These are phyloP conservation scores for Lagenorhynchus albirostris DNA, from an alignment of 2,113 vertebrate genomes.

Conservation along the genomic window DNA sequence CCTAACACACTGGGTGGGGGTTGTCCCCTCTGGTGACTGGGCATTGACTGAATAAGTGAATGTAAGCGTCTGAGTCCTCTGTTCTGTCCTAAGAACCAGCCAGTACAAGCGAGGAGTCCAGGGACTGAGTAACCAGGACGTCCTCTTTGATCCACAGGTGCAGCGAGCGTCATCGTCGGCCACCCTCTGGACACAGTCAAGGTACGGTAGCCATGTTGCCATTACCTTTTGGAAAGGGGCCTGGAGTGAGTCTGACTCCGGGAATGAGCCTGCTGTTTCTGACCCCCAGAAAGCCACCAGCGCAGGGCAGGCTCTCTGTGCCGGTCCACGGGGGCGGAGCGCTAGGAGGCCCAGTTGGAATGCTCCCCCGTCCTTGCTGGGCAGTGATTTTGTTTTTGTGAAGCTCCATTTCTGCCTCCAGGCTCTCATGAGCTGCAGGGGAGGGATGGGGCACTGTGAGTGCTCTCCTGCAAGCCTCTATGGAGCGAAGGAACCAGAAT, in stretches of 20 bases:
- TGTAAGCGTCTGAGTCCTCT: not conserved
- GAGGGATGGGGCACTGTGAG: not conserved
- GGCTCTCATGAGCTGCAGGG: not conserved
- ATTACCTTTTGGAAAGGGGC: not conserved
- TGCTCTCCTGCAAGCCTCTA: not conserved
- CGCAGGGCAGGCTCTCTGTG: not conserved
- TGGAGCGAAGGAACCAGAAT: not conserved
- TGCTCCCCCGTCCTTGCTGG: not conserved
- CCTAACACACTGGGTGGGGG: not conserved
- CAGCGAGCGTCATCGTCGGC: slow-evolving; percentile 83
- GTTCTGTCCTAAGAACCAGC: not conserved
- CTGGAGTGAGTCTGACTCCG: not conserved
- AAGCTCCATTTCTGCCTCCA: not conserved
- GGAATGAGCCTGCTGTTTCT: not conserved
- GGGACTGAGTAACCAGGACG: not conserved
- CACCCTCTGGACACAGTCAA: slow-evolving; percentile 88
- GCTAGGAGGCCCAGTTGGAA: not conserved
- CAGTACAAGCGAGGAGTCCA: not conserved
- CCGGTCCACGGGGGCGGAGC: not conserved
- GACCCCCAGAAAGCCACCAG: not conserved
- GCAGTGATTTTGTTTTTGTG: not conserved
- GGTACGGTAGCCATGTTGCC: slow-evolving; percentile 70
- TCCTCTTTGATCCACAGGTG: slow-evolving; percentile 76
- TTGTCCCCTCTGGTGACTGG: not conserved
- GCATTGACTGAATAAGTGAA: not conserved